Base-by-base conservation (phyloP, 1,140 invertebrate species). In the Eurosta solidaginis region DNA sequence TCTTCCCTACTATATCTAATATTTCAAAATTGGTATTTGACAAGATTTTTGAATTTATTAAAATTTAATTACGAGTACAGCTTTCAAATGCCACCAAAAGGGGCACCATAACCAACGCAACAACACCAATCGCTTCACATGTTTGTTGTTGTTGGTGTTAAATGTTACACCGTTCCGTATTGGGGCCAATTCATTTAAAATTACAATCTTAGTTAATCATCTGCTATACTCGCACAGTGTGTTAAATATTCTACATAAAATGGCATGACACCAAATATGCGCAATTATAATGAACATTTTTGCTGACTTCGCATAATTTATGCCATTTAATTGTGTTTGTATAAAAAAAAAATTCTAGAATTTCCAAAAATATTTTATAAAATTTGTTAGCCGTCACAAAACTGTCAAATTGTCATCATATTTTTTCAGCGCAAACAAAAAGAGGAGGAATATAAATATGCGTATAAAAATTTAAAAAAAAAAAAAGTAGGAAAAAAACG, bases 101-200 rank as follows among this genome's bases (percentile, higher is more conserved):
- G 25, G 10, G n/a, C 17, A 33, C 3, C 27, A 29, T 59, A 54
- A 54, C 52, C 27, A 54, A 54, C 12, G 12, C 45, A 47, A 3
- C 7, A 59, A 4, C 14, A n/a, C 27, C 29, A 59, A 22, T 59
- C 14, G 12, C 10, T 12, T 10, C 12, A 17, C 33, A 14, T 29
- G 4, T 10, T 59, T 6, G 3, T 59, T 59, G 36, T 40, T 68
- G 7, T 68, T 22, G 27, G 33, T 40, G 59, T 68, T 22, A 68
- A 68, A 68, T 7, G 59, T 20, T 22, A 68, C 59, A 40, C 59
- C 33, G n/a, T n/a, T n/a, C n/a, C n/a, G 59, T 68, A 68, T 68
- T 68, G 59, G 59, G 59, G 59, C 59, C 59, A 68, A 68, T 68
- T 68, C 59, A 42, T 68, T 68, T 68, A 40, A 68, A 68, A 68